Conservation (phyloP, 2,113 vertebrate species). For the Oncorhynchus nerka region DNA sequence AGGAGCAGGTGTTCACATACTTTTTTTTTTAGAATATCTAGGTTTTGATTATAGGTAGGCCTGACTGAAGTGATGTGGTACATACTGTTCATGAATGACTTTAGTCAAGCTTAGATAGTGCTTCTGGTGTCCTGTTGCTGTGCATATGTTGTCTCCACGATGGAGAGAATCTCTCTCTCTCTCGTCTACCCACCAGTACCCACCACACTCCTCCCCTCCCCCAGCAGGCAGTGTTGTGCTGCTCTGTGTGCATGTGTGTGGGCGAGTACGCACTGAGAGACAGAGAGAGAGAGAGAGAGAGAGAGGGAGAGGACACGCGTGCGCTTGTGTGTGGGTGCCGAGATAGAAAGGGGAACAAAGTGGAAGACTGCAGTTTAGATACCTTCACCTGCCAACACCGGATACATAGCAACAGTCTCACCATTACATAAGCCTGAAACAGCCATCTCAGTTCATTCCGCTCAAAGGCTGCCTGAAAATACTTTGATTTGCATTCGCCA, state of each 20-base stretch:
- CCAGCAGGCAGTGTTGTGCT: background rate
- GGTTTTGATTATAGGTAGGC: too few relatives aligned
- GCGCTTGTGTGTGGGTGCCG: background rate
- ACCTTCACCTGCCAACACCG: background rate
- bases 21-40: too few relatives aligned
- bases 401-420: conserved; percentile 16
- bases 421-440: conserved; percentile 17
- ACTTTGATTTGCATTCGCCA: too few relatives aligned
- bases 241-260: background rate
- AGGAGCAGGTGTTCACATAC: too few relatives aligned
- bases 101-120: too few relatives aligned
- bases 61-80: too few relatives aligned
- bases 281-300: background rate
- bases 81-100: background rate
- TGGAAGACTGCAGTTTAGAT: background rate
- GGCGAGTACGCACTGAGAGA: background rate
- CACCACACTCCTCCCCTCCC: background rate
- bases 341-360: background rate
- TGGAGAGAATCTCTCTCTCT: background rate
- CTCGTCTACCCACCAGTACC: background rate
- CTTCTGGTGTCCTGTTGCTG: too few relatives aligned
- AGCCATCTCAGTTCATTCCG: too few relatives aligned
- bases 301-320: background rate
- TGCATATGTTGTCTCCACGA: too few relatives aligned
- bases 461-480: too few relatives aligned